Evolutionary conservation across 2,888 invertebrate genomes (phyloP).

Genomic region (Brachynemurus nebulosus): DNA sequence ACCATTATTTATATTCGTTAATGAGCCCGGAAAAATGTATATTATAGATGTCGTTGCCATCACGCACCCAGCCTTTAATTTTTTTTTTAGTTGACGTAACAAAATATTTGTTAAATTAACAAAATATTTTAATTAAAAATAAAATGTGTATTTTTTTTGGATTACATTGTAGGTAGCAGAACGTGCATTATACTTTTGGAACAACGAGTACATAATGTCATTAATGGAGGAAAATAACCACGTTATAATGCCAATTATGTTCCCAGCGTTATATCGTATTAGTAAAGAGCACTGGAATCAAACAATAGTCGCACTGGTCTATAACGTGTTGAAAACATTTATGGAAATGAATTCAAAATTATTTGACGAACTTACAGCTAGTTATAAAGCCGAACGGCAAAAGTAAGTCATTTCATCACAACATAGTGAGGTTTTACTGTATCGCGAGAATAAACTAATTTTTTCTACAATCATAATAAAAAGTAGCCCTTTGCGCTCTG

Average conservation of each 20-base stretch:
- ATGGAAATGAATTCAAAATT: conserved; percentile 99
- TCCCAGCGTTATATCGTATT: conserved; percentile 96
- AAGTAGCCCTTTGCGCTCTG: too few relatives aligned
- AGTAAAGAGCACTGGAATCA: conserved; percentile 99
- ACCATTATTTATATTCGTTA: too few relatives aligned
- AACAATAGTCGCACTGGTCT: conserved; percentile 97
- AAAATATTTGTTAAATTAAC: background rate
- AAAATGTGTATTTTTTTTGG: background rate
- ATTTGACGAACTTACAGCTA: conserved; percentile 96
- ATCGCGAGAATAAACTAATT: too few relatives aligned
- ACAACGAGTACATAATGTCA: conserved; percentile 99
- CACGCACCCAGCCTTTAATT: too few relatives aligned
- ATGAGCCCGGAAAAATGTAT: too few relatives aligned
- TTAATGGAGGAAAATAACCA: conserved; percentile 97
- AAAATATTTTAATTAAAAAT: background rate
- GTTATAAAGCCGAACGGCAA: conserved; percentile 98
- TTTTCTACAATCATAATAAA: too few relatives aligned
- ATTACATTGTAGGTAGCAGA: conserved; percentile 73
- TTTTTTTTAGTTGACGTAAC: too few relatives aligned
- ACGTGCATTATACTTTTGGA: conserved; percentile 98
- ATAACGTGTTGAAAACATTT: conserved; percentile 98
- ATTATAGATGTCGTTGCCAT: too few relatives aligned
- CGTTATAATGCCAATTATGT: conserved; percentile 99
- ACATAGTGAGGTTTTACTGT: too few relatives aligned
- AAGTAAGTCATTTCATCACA: conserved; percentile 87